Evolutionary conservation across 1,140 invertebrate species (phyloP), one percentile per base, ranked within the genome.

Genomic region (Lutraria rhynchaena): DNA sequence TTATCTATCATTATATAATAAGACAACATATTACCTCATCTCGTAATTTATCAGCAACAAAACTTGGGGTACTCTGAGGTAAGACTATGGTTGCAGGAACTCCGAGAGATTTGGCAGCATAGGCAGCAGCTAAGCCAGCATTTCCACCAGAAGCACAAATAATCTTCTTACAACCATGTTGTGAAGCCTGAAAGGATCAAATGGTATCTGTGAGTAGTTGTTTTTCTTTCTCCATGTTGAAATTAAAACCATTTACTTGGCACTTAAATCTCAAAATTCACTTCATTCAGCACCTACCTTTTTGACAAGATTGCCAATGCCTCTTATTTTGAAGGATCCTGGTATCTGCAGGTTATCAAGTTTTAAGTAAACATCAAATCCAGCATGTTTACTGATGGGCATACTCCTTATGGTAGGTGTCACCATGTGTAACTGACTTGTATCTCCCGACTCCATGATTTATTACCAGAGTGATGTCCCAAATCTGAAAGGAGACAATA

Each of bases 131-230:
- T 65, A 94, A 80, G 3, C 94, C 94, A 33, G 93, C 94, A 89
- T 94, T 94, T 3, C 94, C 94, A 19, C 93, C 93, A 33, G 94
- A 94, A 24, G 93, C 92, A 85, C 92, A 92, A 41, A 94, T 90
- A 11, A 94, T 84, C 27, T 88, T 88, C 53, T 85, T 91, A 80
- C 89, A 92, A 4, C 93, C 92, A 37, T 41, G 60, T n/a, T 55
- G 22, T n/a, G 73, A 29, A 1, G 73, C 75, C 60, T 77, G 27
- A 1, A 67, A 55, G n/a, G n/a, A n/a, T n/a, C n/a, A n/a, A n/a
- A n/a, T n/a, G n/a, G n/a, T n/a, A n/a, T n/a, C n/a, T n/a, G n/a
- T n/a, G n/a, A n/a, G n/a, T n/a, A n/a, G n/a, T n/a, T n/a, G n/a
- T n/a, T n/a, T n/a, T n/a, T n/a, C n/a, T n/a, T n/a, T n/a, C n/a